Evolutionary conservation across 2,797 vertebrate species (phyloP), one percentile per base, ranked within the genome.

Genomic region (Erpetoichthys calabaricus): DNA sequence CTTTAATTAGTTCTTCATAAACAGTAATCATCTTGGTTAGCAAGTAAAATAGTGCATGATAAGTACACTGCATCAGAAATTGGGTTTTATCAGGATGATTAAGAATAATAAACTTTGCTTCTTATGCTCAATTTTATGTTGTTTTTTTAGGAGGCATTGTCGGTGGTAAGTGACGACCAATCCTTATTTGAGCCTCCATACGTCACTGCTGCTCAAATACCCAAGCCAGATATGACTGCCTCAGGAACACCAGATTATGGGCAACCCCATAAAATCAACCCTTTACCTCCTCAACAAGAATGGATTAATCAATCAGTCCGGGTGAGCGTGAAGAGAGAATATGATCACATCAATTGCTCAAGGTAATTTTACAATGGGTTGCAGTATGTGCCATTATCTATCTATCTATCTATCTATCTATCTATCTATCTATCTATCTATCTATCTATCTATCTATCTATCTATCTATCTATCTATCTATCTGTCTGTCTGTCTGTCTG

Each of bases 111-210:
- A 25, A 25, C 25, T 25, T 25, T 25, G 25, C 25, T 25, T 25
- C n/a, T 25, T 25, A 25, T 25, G 25, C 25, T 25, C 9, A 47
- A 47, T 41, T 46, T 64, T 10, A 62, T 69, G 59, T 66, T 67
- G 68, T 61, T 8, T 55, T 52, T 65, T 43, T 69, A 99, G 96
- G 96, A 99, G 92, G 96, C 96, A 77, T 85, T 99, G 80, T 98
- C 96, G 75, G 95, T 98, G 90, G 96, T 99, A 88, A 99, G 96
- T 73, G 96, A 98, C 91, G 96, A 99, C 79, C 96, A 97, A 82
- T 97, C 96, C 76, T 84, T 99, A 72, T 99, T 98, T 7, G 95
- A 99, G 76, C 90, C 93, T 64, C 74, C 94, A 0, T 98, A 96
- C 91, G 84, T 91, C 73, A 81, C 91, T 68, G 84, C 89, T 61